Evolutionary conservation across 2,888 invertebrate species (phyloP).

Genomic region (Drepanosiphum platanoidis): DNA sequence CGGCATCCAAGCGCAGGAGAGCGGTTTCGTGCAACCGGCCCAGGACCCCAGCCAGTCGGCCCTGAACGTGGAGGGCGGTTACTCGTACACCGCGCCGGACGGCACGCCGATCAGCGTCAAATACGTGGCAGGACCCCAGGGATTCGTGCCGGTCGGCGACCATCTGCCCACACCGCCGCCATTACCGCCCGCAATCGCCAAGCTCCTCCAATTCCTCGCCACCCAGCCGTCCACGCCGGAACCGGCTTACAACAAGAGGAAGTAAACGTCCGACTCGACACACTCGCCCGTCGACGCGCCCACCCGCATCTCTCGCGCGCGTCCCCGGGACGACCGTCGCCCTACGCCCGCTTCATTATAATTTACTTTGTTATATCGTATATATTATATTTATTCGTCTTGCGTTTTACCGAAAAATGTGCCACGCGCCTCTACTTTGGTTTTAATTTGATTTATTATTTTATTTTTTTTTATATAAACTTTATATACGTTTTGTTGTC

Average conservation of each 20-base stretch:
- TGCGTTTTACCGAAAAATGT: background rate
- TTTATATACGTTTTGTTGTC: background rate
- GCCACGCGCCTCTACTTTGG: background rate
- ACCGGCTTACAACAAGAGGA: slow-evolving; percentile 55
- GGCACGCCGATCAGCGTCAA: slow-evolving; percentile 73
- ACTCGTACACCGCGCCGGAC: slow-evolving; percentile 76
- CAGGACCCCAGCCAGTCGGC: slow-evolving; percentile 71
- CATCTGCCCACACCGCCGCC: slow-evolving; percentile 86
- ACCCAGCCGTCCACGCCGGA: slow-evolving; percentile 72
- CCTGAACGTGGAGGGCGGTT: slow-evolving; percentile 69
- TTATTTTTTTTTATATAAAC: background rate
- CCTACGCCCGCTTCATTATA: no score
- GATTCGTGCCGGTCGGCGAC: slow-evolving; percentile 71
- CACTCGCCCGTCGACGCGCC: background rate
- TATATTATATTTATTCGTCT: background rate
- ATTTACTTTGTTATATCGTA: no score
- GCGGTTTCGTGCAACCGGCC: slow-evolving; percentile 71
- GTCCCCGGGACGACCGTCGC: no score
- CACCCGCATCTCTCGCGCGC: background rate
- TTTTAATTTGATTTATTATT: background rate
- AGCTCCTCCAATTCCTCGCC: slow-evolving; percentile 75
- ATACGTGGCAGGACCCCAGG: slow-evolving; percentile 77
- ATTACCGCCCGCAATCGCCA: slow-evolving; percentile 79
- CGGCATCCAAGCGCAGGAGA: slow-evolving; percentile 72
- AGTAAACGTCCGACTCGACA: background rate